Evolutionary conservation across 2,113 vertebrate genomes (phyloP), one percentile per base, ranked within the genome.

Genomic region (Rhizomys pruinosus): DNA sequence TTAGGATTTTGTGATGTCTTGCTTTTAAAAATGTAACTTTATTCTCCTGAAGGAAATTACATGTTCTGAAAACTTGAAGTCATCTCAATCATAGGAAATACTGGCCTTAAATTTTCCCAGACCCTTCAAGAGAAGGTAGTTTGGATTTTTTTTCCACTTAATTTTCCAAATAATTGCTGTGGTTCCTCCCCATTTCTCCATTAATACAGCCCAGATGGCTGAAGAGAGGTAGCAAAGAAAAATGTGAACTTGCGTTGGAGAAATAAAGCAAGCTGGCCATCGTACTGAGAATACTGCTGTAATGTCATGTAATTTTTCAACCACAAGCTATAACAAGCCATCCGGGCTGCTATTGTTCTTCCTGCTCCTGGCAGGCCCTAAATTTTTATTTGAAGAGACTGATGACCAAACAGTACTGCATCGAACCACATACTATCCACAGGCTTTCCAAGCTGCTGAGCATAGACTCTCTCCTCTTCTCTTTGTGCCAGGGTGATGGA

Each of bases 111-210:
- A 87, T 93, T 84, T 92, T 23, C 86, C 71, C 59, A 29, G 66
- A 89, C 71, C 74, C 90, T 95, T 93, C 72, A 57, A 42, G 19
- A 91, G 57, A 88, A 95, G 80, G 71, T 92, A 88, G 92, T 96
- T 95, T 92, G 84, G 73, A 77, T 68, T 80, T 97, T 95, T n/a
- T 97, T 92, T 89, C 73, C 88, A 95, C 92, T 95, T 96, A 90
- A 93, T 96, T 96, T 97, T 95, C 90, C 96, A 94, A 87, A 92
- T 95, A 96, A 96, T 97, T 96, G 82, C 89, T 92, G 88, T 93
- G 88, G 74, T 96, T 97, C 92, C 91, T 96, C 79, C 90, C 92
- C 23, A 61, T 84, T 94, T 97, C 92, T 92, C 87, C 82, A 91
- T 95, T 96, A 96, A 96, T 93, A 82, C 59, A 96, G 94, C 85